These are phyloP conservation scores for Synergus umbraculus DNA, from an alignment of 2,888 invertebrate genomes.

Conservation along the genomic window DNA sequence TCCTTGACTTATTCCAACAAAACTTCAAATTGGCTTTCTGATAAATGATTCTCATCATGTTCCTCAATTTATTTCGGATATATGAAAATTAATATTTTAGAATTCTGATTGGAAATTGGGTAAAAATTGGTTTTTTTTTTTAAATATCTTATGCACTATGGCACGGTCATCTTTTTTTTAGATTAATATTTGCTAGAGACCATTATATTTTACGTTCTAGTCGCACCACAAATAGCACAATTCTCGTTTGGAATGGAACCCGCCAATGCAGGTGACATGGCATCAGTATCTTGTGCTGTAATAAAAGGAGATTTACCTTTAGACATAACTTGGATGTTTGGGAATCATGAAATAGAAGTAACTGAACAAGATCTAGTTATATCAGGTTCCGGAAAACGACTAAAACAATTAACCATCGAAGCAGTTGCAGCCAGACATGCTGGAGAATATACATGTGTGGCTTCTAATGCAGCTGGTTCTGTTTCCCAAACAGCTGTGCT, in stretches of 20 bases:
- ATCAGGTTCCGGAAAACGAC: slow-evolving; percentile 73
- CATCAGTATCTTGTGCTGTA: slow-evolving; percentile 80
- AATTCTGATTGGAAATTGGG: not conserved
- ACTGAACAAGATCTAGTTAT: slow-evolving; percentile 62
- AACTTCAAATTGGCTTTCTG: not conserved
- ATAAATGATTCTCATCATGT: too few relatives aligned
- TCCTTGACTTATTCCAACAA: not conserved
- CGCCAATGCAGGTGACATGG: slow-evolving; percentile 81
- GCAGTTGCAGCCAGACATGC: slow-evolving; percentile 78
- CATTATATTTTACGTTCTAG: slow-evolving; percentile 45
- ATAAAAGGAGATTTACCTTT: slow-evolving; percentile 86
- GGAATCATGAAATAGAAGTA: slow-evolving; percentile 80
- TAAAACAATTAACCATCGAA: slow-evolving; percentile 79
- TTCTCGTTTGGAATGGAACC: slow-evolving; percentile 83
- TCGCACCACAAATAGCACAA: slow-evolving; percentile 71
- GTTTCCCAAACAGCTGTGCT: slow-evolving; percentile 79
- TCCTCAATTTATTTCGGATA: too few relatives aligned
- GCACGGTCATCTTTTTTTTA: not conserved
- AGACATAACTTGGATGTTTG: slow-evolving; percentile 86
- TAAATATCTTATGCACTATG: not conserved
- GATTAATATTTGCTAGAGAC: slow-evolving; percentile 48
- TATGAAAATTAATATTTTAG: too few relatives aligned
- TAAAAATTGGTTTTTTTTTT: not conserved
- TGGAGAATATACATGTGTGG: slow-evolving; percentile 80
- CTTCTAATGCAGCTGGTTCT: slow-evolving; percentile 79